Base-by-base conservation (phyloP, 1,140 invertebrate genomes). In the Heliconius nattereri region DNA sequence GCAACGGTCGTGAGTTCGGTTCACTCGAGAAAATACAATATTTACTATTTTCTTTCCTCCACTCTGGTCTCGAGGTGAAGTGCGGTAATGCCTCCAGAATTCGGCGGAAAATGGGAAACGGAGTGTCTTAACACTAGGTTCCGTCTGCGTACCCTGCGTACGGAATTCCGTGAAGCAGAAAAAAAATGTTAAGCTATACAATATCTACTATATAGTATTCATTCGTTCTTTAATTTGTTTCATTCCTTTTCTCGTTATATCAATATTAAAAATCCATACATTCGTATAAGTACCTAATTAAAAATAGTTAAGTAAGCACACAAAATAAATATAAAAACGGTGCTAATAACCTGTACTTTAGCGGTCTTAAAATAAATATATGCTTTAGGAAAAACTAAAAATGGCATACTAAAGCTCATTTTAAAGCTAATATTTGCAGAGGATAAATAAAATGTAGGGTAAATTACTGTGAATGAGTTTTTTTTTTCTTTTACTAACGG, bases 371-470 rank as follows among this genome's bases (percentile, higher is more conserved):
- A 29, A 9, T 5, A 66, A 66, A 66, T 66, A 66, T 66, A 13
- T 66, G 60, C 16, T 66, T 57, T 19, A 66, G 60, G 60, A 66
- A 66, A 66, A 66, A 29, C 26, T 66, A 66, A 66, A 29, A 29
- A 26, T 66, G 60, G 26, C 60, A 66, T 29, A 16, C 26, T 66
- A 29, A 66, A 66, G 60, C 60, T 66, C 3, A 29, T 66, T 66
- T 60, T 29, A 29, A 66, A 66, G n/a, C 29, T 11, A 66, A 29
- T 66, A 66, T 66, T 66, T 16, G 26, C 13, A 66, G 3, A 29
- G 13, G 0, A 29, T 66, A 26, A 66, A 13, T 66, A 66, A 29
- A 29, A 66, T 66, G 11, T 26, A 66, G 5, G 13, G 60, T 16
- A 26, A 29, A 26, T 23, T 52, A 52, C 0, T 57, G 54, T 23